phyloP scores from a whole-genome alignment of 2,113 vertebrate species.

The cattle (Bos taurus) region ARS-UCD2.0 NC_037333.1:69627501-69628000 shows the following conservation, averaged over 20 bases:
- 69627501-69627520: constrained; percentile 93
- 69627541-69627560: constrained; percentile 99
- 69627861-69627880: background rate
- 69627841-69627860: background rate
- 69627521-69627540: constrained; percentile 93
- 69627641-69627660: constrained; percentile 68
- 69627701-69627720: constrained; percentile 29
- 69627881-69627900: background rate
- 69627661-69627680: constrained; percentile 53
- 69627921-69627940: background rate
- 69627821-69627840: background rate
- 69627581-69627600: constrained; percentile 90
- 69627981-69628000: background rate
- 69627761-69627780: background rate
- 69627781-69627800: background rate
- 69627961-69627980: background rate
- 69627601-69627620: constrained; percentile 92
- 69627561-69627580: constrained; percentile 93
- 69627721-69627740: background rate
- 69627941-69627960: background rate
- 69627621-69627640: constrained; percentile 81
- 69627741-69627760: background rate
- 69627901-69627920: background rate
- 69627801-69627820: background rate
- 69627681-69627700: constrained; percentile 18